These are phyloP conservation scores for Aricia artaxerxes DNA, from an alignment of 2,888 invertebrate genomes.

Conservation along the genomic window DNA sequence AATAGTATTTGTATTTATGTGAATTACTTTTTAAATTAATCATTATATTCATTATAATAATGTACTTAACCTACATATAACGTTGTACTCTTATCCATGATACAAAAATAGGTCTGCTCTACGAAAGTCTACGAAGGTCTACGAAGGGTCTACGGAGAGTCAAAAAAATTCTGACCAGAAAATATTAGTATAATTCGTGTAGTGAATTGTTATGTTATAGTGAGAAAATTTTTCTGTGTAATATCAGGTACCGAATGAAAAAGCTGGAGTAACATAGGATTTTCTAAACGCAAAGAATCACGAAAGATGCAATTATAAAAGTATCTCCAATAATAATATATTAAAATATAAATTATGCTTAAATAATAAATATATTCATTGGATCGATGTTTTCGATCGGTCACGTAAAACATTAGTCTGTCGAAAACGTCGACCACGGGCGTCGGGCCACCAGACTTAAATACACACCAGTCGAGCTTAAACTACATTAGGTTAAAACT, in stretches of 20 bases:
- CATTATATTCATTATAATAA: too few species aligned
- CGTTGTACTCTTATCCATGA: too few species aligned
- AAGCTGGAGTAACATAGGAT: not conserved
- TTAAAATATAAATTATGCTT: not conserved
- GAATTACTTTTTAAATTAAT: too few species aligned
- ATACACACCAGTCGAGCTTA: not conserved
- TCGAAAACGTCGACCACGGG: not conserved
- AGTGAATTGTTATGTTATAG: not conserved
- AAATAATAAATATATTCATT: slow-evolving; percentile 1
- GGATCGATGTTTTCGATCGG: not conserved
- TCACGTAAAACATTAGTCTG: slow-evolving; percentile 11
- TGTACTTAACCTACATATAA: too few species aligned
- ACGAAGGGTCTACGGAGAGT: not conserved
- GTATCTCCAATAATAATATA: not conserved
- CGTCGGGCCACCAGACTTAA: not conserved
- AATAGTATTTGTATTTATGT: not conserved
- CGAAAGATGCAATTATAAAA: not conserved
- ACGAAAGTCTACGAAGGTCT: not conserved
- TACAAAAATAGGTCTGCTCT: not conserved
- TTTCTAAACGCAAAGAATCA: not conserved
- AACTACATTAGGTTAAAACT: not conserved
- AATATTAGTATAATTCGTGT: not conserved
- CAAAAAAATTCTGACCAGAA: not conserved
- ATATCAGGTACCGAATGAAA: too few species aligned
- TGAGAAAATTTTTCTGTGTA: not conserved